Percentiles rank a stretch among this genome's conserved stretches.
These are phyloP conservation scores for Ischnura elegans DNA, from an alignment of 2,888 invertebrate genomes.

Conservation along the genomic window DNA sequence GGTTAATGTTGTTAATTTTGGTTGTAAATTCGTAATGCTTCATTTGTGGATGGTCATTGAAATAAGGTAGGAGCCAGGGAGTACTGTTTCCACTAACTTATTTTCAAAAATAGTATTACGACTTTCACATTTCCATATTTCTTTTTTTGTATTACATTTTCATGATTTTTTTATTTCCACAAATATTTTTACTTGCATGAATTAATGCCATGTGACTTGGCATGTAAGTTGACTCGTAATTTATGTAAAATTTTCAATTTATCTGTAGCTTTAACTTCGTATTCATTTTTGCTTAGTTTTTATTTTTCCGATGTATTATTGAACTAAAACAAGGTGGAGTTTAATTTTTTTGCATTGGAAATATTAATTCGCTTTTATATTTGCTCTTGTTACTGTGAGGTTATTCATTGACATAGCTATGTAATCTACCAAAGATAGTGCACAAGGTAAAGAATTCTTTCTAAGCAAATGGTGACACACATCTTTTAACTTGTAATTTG, in stretches of 20 bases:
- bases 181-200: slow-evolving; percentile 16
- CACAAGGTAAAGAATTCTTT: no score
- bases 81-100: slow-evolving; percentile 27
- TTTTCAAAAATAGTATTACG: slow-evolving; percentile 1
- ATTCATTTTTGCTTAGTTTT: background rate
- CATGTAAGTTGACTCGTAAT: background rate
- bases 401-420: no score
- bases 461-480: no score
- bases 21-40: slow-evolving; percentile 6
- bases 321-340: no score
- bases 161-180: slow-evolving; percentile 2
- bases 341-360: no score
- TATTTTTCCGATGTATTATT: no score
- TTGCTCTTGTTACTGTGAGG: no score
- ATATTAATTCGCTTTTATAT: no score
- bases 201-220: background rate
- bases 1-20: slow-evolving; percentile 31
- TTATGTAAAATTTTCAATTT: background rate
- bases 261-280: background rate
- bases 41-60: slow-evolving; percentile 21
- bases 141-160: background rate
- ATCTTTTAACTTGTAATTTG: no score
- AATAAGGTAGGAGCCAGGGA: slow-evolving; percentile 26
- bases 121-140: background rate
- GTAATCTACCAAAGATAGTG: no score